Percentiles rank a stretch among this genome's conserved stretches.
These are phyloP conservation scores for Hormaphis cornu DNA, from an alignment of 1,140 invertebrate genomes.

Conservation along the genomic window DNA sequence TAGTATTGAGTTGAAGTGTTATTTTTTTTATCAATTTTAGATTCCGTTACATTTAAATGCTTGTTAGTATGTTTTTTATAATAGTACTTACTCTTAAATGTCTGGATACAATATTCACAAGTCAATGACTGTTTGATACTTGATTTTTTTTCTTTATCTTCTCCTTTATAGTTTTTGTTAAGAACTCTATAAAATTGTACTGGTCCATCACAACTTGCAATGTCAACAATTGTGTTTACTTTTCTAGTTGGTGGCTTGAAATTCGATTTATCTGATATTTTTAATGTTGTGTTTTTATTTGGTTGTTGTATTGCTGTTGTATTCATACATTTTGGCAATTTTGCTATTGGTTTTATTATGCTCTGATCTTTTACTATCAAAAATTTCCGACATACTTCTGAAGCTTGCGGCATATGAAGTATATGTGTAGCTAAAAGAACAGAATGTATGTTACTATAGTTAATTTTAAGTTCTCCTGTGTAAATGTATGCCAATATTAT, in stretches of 20 bases:
- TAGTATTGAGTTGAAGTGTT: conserved; percentile 71
- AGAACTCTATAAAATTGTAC: conserved; percentile 69
- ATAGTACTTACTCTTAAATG: conserved; percentile 72
- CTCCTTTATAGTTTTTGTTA: conserved; percentile 57
- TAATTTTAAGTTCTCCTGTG: conserved; percentile 61
- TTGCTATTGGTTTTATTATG: conserved; percentile 15
- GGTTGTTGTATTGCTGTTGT: not conserved
- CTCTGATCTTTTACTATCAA: conserved; percentile 11
- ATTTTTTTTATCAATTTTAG: conserved; percentile 13
- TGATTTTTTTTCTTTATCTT: conserved; percentile 33
- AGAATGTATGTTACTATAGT: conserved; percentile 60
- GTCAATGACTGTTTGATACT: conserved; percentile 31
- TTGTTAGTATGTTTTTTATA: conserved; percentile 46
- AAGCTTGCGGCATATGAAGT: conserved; percentile 62
- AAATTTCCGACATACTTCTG: conserved; percentile 55
- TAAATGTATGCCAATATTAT: conserved; percentile 67
- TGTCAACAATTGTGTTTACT: conserved; percentile 58
- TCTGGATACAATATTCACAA: conserved; percentile 68
- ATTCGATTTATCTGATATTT: conserved; percentile 19
- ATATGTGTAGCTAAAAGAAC: conserved; percentile 62
- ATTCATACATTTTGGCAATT: not conserved
- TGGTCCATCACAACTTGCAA: conserved; percentile 79
- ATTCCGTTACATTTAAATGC: conserved; percentile 2
- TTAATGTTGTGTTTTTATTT: conserved; percentile 18
- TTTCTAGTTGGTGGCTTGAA: conserved; percentile 6